Conservation (phyloP, 2,888 invertebrate genomes). For the Xestia c-nigrum region DNA sequence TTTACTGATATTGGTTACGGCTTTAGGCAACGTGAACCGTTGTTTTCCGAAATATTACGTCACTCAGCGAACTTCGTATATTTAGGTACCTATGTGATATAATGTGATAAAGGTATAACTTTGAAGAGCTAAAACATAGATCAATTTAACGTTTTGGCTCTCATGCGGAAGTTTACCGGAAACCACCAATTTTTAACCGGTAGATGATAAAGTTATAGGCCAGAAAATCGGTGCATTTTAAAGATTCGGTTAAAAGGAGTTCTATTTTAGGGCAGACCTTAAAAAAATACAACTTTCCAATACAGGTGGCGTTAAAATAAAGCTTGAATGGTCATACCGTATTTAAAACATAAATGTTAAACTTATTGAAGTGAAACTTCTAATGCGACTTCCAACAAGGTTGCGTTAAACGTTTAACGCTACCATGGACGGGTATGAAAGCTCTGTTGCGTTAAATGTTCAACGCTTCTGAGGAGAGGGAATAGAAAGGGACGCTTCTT, state of each 20-base stretch:
- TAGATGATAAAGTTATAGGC: background rate
- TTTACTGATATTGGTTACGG: slow-evolving; percentile 33
- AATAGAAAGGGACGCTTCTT: no score
- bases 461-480: no score
- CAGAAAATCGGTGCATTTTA: background rate
- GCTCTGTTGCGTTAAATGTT: no score
- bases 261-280: background rate
- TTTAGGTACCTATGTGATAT: background rate
- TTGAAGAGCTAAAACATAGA: background rate
- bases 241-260: background rate
- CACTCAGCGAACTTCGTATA: background rate
- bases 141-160: background rate
- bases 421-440: no score
- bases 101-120: background rate
- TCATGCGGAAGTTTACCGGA: background rate
- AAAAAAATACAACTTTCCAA: background rate
- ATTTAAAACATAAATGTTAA: no score
- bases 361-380: no score
- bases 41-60: slow-evolving; percentile 4
- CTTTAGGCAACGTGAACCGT: slow-evolving; percentile 21
- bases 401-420: no score
- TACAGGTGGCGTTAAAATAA: background rate
- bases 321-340: background rate
- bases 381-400: no score
- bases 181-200: background rate